Base-by-base conservation (phyloP, 2,888 invertebrate species). In the Nycteola revayana region DNA sequence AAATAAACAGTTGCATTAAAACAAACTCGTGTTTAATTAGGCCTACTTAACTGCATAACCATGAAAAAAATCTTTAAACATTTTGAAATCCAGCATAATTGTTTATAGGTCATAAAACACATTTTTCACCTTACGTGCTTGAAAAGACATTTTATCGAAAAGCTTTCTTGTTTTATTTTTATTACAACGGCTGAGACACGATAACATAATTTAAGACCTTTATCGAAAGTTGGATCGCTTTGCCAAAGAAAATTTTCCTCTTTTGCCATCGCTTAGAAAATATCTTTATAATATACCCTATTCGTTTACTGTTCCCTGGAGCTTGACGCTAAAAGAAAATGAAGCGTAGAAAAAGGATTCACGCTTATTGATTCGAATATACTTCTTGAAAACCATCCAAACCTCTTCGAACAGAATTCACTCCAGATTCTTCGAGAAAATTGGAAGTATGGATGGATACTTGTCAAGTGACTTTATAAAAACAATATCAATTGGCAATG, bases 171-270 rank as follows among this genome's bases (percentile, higher is more conserved):
- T 62, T 60, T 66, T 61, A 67, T 64, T 73, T 69, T 69, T 75
- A 65, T 66, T 55, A 58, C 43, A 59, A 56, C 53, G 52, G 56
- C 62, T 56, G 49, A 55, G 56, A 63, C 57, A 59, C 67, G 75
- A 75, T 73, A 75, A 66, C 65, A 70, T 68, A 67, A 75, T 75
- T 76, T 74, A 72, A 61, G 63, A 48, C 62, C 59, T 66, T 68
- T 75, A 77, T 75, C 75, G 61, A 45, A 43, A 62, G 61, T 64
- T 58, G 51, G 54, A 66, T 67, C 66, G 63, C 50, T 56, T 53
- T 47, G 49, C 50, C 48, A 46, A 54, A 51, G 52, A 60, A 68
- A 65, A 66, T 60, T 62, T 30, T 38, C 37, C 43, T 48, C 43
- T 54, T 59, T 55, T 49, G 37, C 46, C 44, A 36, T 56, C 44